phyloP scores from a whole-genome alignment of 2,888 invertebrate species.

The Trachelus iudaicus region DNA sequence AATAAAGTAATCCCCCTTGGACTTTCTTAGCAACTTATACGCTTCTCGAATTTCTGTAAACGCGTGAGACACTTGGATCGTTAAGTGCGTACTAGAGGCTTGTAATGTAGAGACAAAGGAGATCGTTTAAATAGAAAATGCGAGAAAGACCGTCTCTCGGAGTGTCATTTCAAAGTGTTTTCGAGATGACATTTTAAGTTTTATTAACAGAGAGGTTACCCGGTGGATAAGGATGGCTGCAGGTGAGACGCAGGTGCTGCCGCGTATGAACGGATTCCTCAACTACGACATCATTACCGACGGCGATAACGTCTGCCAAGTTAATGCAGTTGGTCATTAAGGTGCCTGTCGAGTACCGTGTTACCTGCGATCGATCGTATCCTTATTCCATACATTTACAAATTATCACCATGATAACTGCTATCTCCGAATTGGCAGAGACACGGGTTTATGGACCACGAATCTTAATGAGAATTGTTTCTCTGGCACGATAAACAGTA shows the following conservation, averaged over 20 bases:
- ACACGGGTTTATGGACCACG: neutral
- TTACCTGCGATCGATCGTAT: neutral
- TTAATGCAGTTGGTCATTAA: neutral
- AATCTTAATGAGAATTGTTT: neutral
- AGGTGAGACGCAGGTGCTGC: conserved; percentile 19
- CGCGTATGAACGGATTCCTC: conserved; percentile 9
- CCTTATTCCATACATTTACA: neutral
- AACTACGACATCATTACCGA: neutral
- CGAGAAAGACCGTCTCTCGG: neutral
- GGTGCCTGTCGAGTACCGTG: neutral
- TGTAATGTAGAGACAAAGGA: neutral
- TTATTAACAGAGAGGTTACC: conserved; percentile 3
- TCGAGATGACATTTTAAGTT: conserved; percentile 1
- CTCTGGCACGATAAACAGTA: neutral
- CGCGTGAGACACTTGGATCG: neutral
- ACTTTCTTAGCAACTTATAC: neutral
- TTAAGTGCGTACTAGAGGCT: neutral
- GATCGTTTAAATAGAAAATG: conserved; percentile 3
- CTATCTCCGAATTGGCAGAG: neutral
- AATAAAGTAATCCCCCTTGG: neutral
- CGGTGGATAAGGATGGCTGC: neutral
- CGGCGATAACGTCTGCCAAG: neutral
- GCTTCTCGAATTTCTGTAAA: neutral
- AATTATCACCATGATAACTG: neutral
- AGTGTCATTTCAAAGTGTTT: neutral